Evolutionary conservation across 2,888 invertebrate species (phyloP), one percentile per base, ranked within the genome.

Genomic region (Alsophila aescularia): DNA sequence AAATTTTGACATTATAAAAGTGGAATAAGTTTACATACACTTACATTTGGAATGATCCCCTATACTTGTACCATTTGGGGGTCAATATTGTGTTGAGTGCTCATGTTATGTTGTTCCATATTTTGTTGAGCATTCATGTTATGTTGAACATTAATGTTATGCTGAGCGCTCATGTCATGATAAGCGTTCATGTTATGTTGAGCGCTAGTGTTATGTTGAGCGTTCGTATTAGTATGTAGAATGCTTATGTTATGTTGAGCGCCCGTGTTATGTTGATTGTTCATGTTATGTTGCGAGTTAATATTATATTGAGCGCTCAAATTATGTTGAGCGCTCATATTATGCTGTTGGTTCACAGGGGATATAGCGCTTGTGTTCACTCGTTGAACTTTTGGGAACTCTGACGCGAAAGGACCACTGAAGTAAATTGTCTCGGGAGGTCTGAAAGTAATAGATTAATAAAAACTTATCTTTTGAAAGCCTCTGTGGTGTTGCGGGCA

Each of bases 351-450:
- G 34, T 42, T 44, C 32, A 55, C 48, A 24, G 8, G 24, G 5
- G 2, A 6, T 44, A 62, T 42, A 42, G 49, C 68, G 47, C 16
- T 58, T 36, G 64, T 18, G 21, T 54, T 61, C 13, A 63, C 52
- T 14, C 61, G 67, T 35, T 66, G 74, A 8, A 70, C 52, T 10
- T 62, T 67, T 1, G 71, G 61, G 43, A 62, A 77, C 49, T 81
- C 76, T 2, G 71, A 50, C 9, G 66, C 66, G 37, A 77, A 79
- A 4, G 65, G 43, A 18, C 75, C 74, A 14, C 67, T 66, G 41
- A 72, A 75, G 64, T 75, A 81, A 41, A 76, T 62, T 13, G 65
- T 73, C 32, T 81, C 79, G 5, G 63, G 52, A 2, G 68, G 62
- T 27, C 78, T 77, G 36, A 41, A 66, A 47, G 13, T 2, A 12